Conservation (phyloP, 2,888 invertebrate species). For the Microchrysa polita region DNA sequence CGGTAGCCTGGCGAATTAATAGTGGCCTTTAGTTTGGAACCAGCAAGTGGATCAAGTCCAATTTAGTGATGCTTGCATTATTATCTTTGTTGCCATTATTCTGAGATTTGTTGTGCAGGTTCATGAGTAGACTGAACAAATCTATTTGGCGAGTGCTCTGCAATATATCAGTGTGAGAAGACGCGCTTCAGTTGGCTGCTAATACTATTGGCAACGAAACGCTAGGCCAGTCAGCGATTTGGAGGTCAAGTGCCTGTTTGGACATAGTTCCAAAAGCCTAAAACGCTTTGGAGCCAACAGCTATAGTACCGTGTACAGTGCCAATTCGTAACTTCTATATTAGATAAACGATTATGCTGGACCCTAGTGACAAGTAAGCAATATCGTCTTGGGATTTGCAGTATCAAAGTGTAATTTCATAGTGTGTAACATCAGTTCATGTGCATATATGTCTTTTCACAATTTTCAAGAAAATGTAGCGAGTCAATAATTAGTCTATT, state of each 20-base stretch:
- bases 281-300: neutral
- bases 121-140: slow-evolving; percentile 9
- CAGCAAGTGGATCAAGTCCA: slow-evolving; percentile 38
- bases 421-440: neutral
- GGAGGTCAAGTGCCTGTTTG: slow-evolving; percentile 11
- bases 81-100: slow-evolving; percentile 29
- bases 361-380: slow-evolving; percentile 21
- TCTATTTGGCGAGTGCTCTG: slow-evolving; percentile 23
- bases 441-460: no score
- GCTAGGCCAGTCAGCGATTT: neutral
- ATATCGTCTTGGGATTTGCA: slow-evolving; percentile 1
- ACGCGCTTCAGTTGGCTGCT: slow-evolving; percentile 29
- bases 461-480: no score
- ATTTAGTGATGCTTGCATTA: slow-evolving; percentile 38
- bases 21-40: slow-evolving; percentile 3
- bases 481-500: no score
- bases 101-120: slow-evolving; percentile 38
- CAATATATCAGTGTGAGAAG: slow-evolving; percentile 22
- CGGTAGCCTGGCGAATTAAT: slow-evolving; percentile 23
- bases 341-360: neutral
- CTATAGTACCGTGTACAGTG: neutral
- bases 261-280: neutral
- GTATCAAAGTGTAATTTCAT: slow-evolving; percentile 10
- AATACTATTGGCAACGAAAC: neutral
- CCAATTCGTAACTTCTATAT: neutral